Evolutionary conservation across 2,888 invertebrate genomes (phyloP), one percentile per base, ranked within the genome.

Genomic region (Dicycla oo): DNA sequence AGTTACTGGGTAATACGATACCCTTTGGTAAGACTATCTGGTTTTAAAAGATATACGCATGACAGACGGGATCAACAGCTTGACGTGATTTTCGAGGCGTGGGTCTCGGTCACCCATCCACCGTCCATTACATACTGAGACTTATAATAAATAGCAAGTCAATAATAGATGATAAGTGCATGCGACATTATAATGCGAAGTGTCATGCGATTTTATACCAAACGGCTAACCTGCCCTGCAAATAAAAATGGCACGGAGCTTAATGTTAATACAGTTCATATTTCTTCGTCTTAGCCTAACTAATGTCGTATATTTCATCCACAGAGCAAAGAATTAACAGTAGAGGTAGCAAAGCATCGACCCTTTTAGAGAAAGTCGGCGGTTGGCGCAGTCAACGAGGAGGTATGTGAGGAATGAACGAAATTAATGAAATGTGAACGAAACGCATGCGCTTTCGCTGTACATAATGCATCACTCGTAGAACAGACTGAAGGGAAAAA

Each of bases 321-420:
- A 94, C 96, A 96, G 96, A 95, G 92, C 94, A 95, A 90, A 94
- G 94, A 95, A 93, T 95, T 93, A 94, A 93, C 92, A 93, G 84
- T 94, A 95, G 95, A 91, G 95, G 92, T 93, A 94, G 93, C 94
- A 95, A 95, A 91, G 82, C 93, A 69, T 90, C 94, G 71, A 91
- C 90, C 79, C 88, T 94, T 82, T 87, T 95, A 83, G 92, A 94
- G 85, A 95, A 93, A 90, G 91, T 94, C 92, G 95, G 95, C 91
- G 95, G 95, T 10, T 96, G 95, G 95, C 95, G 96, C 85, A 95
- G 95, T 86, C 95, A 95, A 84, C 95, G 96, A 78, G 95, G 95
- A 96, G 96, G 96, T 96, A 95, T 89, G 95, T 93, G 87, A 73
- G 74, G 78, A 76, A 78, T 64, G 73, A 78, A 78, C 65, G 51